Evolutionary conservation across 2,888 invertebrate genomes (phyloP).

Genomic region (Synanthedon formicaeformis): DNA sequence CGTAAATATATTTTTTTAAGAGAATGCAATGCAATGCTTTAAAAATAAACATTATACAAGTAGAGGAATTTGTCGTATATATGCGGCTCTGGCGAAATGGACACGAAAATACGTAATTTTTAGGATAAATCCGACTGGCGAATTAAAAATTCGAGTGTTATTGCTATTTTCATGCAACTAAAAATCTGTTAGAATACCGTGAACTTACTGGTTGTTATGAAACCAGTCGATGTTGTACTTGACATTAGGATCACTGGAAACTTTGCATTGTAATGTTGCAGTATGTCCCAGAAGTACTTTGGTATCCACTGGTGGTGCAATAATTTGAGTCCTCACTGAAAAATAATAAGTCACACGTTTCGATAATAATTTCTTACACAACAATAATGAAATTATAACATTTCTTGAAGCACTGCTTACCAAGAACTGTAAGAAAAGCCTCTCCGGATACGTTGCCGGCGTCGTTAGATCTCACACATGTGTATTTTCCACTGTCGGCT

Average conservation of each 20-base stretch:
- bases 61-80: too few species aligned
- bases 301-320: slow-evolving; percentile 92
- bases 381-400: not conserved
- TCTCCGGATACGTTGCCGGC: slow-evolving; percentile 88
- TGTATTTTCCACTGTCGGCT: slow-evolving; percentile 89
- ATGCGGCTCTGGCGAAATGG: too few species aligned
- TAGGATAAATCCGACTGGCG: too few species aligned
- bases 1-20: too few species aligned
- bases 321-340: slow-evolving; percentile 88
- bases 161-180: not conserved
- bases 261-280: slow-evolving; percentile 93
- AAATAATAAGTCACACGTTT: not conserved
- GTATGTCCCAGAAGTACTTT: slow-evolving; percentile 92
- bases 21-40: too few species aligned
- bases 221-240: slow-evolving; percentile 90
- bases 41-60: too few species aligned
- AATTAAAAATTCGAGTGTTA: not conserved
- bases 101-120: too few species aligned
- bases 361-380: not conserved
- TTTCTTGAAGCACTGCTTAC: slow-evolving; percentile 55
- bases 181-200: slow-evolving; percentile 2
- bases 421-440: slow-evolving; percentile 85
- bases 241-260: slow-evolving; percentile 90
- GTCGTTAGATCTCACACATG: slow-evolving; percentile 89
- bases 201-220: slow-evolving; percentile 83